Evolutionary conservation across 30 jellyfish, hydroid and myxozoan genomes (phyloP).

Genomic region (Cassiopea andromeda): DNA sequence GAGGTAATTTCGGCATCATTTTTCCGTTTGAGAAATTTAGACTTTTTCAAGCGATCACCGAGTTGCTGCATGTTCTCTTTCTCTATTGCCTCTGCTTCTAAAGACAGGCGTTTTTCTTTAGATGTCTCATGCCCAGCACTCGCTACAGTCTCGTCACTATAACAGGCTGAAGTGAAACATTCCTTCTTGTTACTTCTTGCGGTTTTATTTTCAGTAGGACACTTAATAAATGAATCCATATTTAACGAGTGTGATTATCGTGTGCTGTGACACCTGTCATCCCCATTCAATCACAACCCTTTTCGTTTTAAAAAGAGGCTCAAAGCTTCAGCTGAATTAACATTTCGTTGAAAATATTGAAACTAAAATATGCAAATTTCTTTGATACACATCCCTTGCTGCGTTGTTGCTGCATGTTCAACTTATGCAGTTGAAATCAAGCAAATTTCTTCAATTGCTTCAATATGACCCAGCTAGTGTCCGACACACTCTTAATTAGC

Average conservation of each 20-base stretch:
- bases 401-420: no score
- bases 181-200: not conserved
- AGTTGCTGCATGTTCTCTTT: not conserved
- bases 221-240: not conserved
- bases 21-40: not conserved
- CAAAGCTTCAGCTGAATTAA: not conserved
- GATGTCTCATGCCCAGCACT: no score
- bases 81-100: not conserved
- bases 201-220: not conserved
- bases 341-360: not conserved
- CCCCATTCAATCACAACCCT: not conserved
- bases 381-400: no score
- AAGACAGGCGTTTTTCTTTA: no score
- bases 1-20: not conserved
- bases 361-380: no score
- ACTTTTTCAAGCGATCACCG: not conserved
- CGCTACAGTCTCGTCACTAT: not conserved
- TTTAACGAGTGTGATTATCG: not conserved
- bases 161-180: not conserved
- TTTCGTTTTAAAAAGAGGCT: not conserved
- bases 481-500: no score
- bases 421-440: no score
- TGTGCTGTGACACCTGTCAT: slow-evolving; percentile 8
- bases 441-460: no score
- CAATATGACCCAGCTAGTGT: no score